Percentiles rank a stretch among this genome's conserved stretches.
These are phyloP conservation scores for Ornithoptera priamus DNA, from an alignment of 2,888 invertebrate genomes.

Conservation along the genomic window DNA sequence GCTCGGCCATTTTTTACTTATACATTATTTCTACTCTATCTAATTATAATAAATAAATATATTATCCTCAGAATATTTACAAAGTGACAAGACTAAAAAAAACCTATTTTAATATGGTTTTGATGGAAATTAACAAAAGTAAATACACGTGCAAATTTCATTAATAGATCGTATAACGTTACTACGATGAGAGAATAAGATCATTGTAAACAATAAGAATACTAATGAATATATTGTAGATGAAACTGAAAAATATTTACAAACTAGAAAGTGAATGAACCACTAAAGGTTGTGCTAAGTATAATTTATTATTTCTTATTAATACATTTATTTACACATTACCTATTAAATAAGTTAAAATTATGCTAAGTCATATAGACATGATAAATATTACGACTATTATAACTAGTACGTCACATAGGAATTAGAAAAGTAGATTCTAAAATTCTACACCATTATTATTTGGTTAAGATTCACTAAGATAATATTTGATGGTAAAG, in stretches of 20 bases:
- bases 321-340: not conserved
- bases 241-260: not conserved
- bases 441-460: no score
- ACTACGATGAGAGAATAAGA: not conserved
- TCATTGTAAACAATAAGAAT: not conserved
- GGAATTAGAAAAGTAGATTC: no score
- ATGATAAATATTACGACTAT: no score
- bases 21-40: constrained; percentile 5
- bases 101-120: not conserved
- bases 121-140: not conserved
- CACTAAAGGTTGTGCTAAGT: not conserved
- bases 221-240: not conserved
- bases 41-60: constrained; percentile 6
- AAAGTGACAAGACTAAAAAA: not conserved
- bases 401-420: no score
- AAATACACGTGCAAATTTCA: not conserved
- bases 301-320: not conserved
- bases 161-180: not conserved
- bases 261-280: not conserved
- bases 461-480: no score
- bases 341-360: not conserved
- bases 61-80: constrained; percentile 5
- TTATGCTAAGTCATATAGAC: not conserved
- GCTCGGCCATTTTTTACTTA: not conserved
- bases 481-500: no score